These are phyloP conservation scores for Drosophila niveifrons DNA, from an alignment of 2,888 invertebrate species.

Conservation along the genomic window DNA sequence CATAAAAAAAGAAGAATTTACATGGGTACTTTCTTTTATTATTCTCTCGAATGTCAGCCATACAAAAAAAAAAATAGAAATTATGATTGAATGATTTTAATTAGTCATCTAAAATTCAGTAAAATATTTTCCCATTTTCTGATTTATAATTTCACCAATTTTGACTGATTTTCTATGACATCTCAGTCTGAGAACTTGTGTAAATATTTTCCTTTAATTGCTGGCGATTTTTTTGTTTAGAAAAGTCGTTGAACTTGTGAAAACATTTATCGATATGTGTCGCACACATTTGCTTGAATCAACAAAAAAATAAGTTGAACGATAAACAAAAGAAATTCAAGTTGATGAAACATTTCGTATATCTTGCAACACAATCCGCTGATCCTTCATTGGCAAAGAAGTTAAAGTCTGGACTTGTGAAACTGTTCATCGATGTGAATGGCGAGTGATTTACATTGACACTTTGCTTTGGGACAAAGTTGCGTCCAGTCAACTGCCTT, in stretches of 20 bases:
- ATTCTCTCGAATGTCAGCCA: no score
- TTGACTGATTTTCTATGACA: neutral
- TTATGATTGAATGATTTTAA: no score
- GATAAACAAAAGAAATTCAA: constrained; percentile 2
- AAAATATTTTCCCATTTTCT: no score
- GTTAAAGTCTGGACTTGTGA: constrained; percentile 5
- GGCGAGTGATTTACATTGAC: constrained; percentile 45
- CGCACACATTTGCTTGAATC: neutral
- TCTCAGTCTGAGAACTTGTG: neutral
- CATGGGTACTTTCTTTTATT: no score
- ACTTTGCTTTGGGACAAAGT: constrained; percentile 22
- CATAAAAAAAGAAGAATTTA: no score
- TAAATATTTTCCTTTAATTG: neutral
- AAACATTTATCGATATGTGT: neutral
- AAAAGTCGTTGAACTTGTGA: neutral
- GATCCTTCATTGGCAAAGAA: neutral
- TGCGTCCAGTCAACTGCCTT: constrained; percentile 15
- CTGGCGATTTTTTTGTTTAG: no score
- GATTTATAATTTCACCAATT: neutral
- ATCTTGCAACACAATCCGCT: neutral
- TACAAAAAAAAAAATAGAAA: no score
- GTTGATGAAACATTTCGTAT: neutral
- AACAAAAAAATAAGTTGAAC: constrained; percentile 2
- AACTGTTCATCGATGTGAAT: constrained; percentile 22
- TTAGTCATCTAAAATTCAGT: no score